Evolutionary conservation across 2,888 invertebrate species (phyloP).

Genomic region (Ectemnius continuus): DNA sequence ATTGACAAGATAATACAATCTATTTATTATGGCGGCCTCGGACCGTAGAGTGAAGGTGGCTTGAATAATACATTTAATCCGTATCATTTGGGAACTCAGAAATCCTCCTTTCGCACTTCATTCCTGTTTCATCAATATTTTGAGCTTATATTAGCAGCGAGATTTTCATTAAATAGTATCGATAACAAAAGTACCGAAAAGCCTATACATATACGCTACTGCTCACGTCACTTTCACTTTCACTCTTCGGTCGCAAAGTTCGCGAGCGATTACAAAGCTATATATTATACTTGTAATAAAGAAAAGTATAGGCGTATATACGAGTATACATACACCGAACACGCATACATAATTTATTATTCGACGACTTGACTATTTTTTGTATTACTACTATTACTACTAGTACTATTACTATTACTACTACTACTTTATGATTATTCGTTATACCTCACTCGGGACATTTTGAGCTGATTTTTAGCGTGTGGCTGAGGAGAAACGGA

Average conservation of each 20-base stretch:
- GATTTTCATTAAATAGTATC: background rate
- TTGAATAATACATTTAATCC: slow-evolving; percentile 22
- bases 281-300: slow-evolving; percentile 31
- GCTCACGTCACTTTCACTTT: slow-evolving; percentile 47
- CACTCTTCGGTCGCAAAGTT: slow-evolving; percentile 59
- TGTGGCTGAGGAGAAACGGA: slow-evolving; percentile 70
- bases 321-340: slow-evolving; percentile 18
- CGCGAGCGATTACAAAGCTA: slow-evolving; percentile 52
- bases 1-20: slow-evolving; percentile 67
- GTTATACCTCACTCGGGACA: slow-evolving; percentile 65
- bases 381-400: slow-evolving; percentile 59
- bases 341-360: slow-evolving; percentile 59
- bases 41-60: slow-evolving; percentile 61
- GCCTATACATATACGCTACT: no score
- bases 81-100: slow-evolving; percentile 5
- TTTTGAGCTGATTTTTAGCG: slow-evolving; percentile 74
- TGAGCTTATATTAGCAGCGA: background rate
- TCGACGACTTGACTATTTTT: slow-evolving; percentile 62
- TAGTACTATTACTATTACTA: slow-evolving; percentile 63
- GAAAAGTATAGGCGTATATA: slow-evolving; percentile 35
- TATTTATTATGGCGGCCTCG: slow-evolving; percentile 66
- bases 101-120: no score
- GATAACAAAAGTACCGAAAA: no score
- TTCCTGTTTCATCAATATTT: slow-evolving; percentile 5
- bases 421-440: slow-evolving; percentile 60